Percentiles rank a stretch among this genome's conserved stretches.
These are phyloP conservation scores for Pterois miles DNA, from an alignment of 2,797 vertebrate genomes.

Conservation along the genomic window DNA sequence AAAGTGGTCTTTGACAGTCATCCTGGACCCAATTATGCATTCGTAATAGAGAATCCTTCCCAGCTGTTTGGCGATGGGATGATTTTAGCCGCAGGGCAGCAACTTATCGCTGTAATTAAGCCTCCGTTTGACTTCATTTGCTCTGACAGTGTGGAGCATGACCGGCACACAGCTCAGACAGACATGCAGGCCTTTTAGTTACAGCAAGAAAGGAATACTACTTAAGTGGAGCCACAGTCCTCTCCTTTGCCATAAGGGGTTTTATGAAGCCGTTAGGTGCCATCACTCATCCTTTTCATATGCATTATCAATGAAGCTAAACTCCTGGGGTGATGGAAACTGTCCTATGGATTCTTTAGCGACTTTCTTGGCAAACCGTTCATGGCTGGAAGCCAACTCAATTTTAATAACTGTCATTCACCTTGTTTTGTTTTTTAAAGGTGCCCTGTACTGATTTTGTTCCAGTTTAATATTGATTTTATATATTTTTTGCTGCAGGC, in stretches of 20 bases:
- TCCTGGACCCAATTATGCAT: slow-evolving; percentile 75
- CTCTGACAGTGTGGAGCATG: slow-evolving; percentile 70
- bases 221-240: slow-evolving; percentile 41
- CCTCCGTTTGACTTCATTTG: slow-evolving; percentile 78
- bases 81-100: slow-evolving; percentile 78
- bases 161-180: slow-evolving; percentile 58
- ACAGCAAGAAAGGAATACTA: slow-evolving; percentile 35
- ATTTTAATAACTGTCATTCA: slow-evolving; percentile 69
- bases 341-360: slow-evolving; percentile 64
- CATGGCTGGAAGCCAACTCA: slow-evolving; percentile 62
- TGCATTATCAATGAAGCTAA: slow-evolving; percentile 69
- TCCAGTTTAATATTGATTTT: slow-evolving; percentile 62
- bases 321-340: slow-evolving; percentile 65
- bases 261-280: slow-evolving; percentile 47
- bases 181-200: slow-evolving; percentile 40
- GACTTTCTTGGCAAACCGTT: slow-evolving; percentile 61
- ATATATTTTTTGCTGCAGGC: slow-evolving; percentile 39
- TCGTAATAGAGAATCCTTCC: slow-evolving; percentile 74
- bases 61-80: slow-evolving; percentile 77
- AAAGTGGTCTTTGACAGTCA: slow-evolving; percentile 65
- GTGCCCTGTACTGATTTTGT: slow-evolving; percentile 38
- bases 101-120: slow-evolving; percentile 83
- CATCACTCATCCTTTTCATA: slow-evolving; percentile 65
- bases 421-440: slow-evolving; percentile 59
- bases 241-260: slow-evolving; percentile 39